Conservation (phyloP, 2,888 invertebrate genomes). For the Xanthia icteritia region DNA sequence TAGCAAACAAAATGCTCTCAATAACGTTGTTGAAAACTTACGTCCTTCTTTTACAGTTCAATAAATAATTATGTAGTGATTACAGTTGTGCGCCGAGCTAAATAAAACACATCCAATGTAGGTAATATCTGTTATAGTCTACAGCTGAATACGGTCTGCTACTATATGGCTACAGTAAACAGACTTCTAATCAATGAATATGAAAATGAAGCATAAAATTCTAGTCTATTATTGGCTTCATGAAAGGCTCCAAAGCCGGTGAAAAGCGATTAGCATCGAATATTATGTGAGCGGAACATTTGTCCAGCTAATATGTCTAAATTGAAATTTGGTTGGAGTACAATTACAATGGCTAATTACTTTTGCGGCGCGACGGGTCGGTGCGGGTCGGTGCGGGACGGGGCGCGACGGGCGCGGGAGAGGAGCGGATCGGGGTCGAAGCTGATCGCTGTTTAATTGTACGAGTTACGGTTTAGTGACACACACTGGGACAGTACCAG, state of each 20-base stretch:
- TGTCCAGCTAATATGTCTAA: slow-evolving; percentile 51
- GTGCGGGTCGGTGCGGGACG: not conserved
- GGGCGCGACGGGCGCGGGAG: not conserved
- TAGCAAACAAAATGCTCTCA: not conserved
- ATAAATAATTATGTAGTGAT: not conserved
- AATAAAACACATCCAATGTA: not conserved
- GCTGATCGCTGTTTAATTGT: slow-evolving; percentile 35
- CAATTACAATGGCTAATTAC: slow-evolving; percentile 55
- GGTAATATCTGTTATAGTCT: not conserved
- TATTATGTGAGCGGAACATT: slow-evolving; percentile 33
- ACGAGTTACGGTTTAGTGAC: not conserved
- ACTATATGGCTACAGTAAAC: not conserved
- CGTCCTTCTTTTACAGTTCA: not conserved
- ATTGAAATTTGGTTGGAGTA: slow-evolving; percentile 51
- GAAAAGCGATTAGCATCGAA: slow-evolving; percentile 43
- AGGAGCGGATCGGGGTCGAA: too few relatives aligned
- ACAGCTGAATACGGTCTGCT: not conserved
- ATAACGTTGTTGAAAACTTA: not conserved
- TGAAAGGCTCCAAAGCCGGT: slow-evolving; percentile 1
- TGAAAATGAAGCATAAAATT: not conserved
- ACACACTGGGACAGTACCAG: not conserved
- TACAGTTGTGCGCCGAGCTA: not conserved
- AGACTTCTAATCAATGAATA: not conserved
- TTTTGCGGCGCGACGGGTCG: slow-evolving; percentile 16
- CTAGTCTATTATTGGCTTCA: not conserved